Percentiles rank a stretch among this genome's conserved stretches.
These are phyloP conservation scores for Sterna hirundo DNA, from an alignment of 2,113 vertebrate genomes.

Conservation along the genomic window DNA sequence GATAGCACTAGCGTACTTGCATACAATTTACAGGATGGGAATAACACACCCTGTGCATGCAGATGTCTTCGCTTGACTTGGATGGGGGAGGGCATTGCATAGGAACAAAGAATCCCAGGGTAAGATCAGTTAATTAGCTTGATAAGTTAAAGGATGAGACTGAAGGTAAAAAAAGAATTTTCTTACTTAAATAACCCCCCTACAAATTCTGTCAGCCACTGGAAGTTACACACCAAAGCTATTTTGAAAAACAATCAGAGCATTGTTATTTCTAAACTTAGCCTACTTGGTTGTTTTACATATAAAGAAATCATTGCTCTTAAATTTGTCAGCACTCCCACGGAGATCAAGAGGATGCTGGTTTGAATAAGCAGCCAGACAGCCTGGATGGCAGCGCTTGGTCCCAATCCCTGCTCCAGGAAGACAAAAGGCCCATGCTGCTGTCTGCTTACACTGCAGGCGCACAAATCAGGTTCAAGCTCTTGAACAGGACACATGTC, in stretches of 20 bases:
- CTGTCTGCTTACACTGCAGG: neutral
- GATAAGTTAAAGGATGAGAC: neutral
- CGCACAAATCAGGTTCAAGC: neutral
- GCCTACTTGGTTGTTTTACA: neutral
- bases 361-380: neutral
- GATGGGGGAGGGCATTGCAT: neutral
- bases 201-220: neutral
- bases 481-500: neutral
- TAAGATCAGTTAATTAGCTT: neutral
- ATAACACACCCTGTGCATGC: neutral
- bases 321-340: slow-evolving; percentile 1
- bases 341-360: neutral
- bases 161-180: neutral
- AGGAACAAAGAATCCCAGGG: neutral
- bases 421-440: neutral
- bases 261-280: neutral
- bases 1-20: neutral
- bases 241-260: slow-evolving; percentile 7
- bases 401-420: neutral
- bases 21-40: neutral
- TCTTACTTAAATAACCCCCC: neutral
- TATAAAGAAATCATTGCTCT: neutral
- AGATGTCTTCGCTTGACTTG: neutral
- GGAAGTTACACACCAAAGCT: neutral
- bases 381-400: neutral